Evolutionary conservation across 2,888 invertebrate genomes (phyloP), one percentile per base, ranked within the genome.

Genomic region (Drosophila acutilabella): DNA sequence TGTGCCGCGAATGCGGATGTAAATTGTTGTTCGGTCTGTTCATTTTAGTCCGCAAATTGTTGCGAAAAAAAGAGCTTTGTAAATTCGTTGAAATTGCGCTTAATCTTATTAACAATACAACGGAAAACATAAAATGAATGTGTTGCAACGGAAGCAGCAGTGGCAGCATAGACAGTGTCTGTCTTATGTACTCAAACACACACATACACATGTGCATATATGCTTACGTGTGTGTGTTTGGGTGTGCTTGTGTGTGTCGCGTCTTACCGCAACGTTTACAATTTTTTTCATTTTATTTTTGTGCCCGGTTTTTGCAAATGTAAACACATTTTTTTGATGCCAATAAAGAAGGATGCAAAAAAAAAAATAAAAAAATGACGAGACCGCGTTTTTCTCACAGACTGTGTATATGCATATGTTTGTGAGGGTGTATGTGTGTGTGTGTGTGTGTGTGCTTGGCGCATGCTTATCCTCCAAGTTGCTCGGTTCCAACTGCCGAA

Each of bases 281-380:
- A 33, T 20, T 13, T 26, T 44, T 44, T 53, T 52, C 41, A 53
- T 42, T 30, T 40, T 33, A 20, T 59, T 42, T 48, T 44, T 54
- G 40, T 76, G 45, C 23, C 53, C 62, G 68, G 73, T 77, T 78
- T 61, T 45, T 59, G 50, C 60, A 41, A 66, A 74, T 74, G 76
- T 78, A 76, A 76, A 76, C 76, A 76, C 78, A 78, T 74, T 74
- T 65, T 45, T 30, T 38, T 48, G 45, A 14, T 56, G 52, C 5
- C 26, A 23, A 62, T 16, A 16, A 47, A 53, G 47, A 42, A 36
- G 6, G 20, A 54, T 42, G 2, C 18, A 23, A 50, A 33, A 45
- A 70, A 64, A 13, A 53, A 3, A 3, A n/a, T n/a, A 44, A 23
- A n/a, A 41, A 41, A 33, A 7, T 40, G 50, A 47, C 53, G 56